A percentile compares a stretch with the other conserved stretches of the same genome.
Evolutionary conservation across 2,113 vertebrate species (phyloP).

Genomic region (Rhinoptilus africanus): DNA sequence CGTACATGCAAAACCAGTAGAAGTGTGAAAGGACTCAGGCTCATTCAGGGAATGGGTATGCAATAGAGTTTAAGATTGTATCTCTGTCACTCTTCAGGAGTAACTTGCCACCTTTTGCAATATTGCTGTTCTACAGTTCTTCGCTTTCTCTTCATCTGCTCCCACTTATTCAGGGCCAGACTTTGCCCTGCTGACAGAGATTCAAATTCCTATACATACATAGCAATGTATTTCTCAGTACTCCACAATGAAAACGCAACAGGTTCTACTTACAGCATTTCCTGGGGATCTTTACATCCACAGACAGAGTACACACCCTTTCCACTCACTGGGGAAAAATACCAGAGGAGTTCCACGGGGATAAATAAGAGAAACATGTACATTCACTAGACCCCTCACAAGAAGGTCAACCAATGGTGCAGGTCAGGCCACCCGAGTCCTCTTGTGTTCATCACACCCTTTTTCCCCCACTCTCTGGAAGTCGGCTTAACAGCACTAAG

Average conservation of each 20-base stretch:
- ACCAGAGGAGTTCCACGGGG: background rate
- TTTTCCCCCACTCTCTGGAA: background rate
- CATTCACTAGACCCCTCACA: background rate
- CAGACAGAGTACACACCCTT: background rate
- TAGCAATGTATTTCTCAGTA: background rate
- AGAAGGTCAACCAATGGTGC: background rate
- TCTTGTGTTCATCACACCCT: background rate
- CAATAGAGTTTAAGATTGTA: background rate
- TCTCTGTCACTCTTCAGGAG: background rate
- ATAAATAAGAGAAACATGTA: background rate
- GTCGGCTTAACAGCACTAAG: background rate
- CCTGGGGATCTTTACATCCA: background rate
- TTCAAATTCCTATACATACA: background rate
- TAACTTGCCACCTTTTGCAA: background rate
- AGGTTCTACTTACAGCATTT: background rate
- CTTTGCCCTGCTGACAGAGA: background rate
- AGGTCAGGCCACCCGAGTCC: background rate
- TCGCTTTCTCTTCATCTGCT: background rate
- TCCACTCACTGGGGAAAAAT: background rate
- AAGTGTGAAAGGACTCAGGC: fast-evolving
- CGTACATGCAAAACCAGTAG: background rate
- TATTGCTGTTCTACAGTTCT: background rate
- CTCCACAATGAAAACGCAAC: background rate
- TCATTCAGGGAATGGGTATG: fast-evolving
- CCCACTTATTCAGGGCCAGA: background rate